These are phyloP conservation scores for Drosophila rellima DNA, from an alignment of 2,888 invertebrate species.

Conservation along the genomic window DNA sequence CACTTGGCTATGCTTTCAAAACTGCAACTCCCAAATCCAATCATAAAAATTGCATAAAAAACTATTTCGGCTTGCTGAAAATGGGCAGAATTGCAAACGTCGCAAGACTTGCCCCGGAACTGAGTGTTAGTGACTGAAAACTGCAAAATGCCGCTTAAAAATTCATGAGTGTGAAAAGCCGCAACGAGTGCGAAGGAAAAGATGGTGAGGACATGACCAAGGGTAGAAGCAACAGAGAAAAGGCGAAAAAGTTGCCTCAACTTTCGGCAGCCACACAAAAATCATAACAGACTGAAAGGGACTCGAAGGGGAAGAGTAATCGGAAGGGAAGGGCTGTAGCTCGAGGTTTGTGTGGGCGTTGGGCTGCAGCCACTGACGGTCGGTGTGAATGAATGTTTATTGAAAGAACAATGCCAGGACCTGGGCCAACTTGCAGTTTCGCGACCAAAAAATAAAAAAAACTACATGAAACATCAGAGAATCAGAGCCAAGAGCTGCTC, in stretches of 20 bases:
- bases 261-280: slow-evolving; percentile 51
- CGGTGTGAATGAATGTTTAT: slow-evolving; percentile 61
- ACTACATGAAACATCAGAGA: slow-evolving; percentile 42
- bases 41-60: slow-evolving; percentile 79
- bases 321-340: not conserved
- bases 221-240: slow-evolving; percentile 12
- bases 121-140: slow-evolving; percentile 68
- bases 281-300: slow-evolving; percentile 44
- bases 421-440: slow-evolving; percentile 13
- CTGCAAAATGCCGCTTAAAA: slow-evolving; percentile 76
- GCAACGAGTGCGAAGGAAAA: slow-evolving; percentile 47
- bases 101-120: slow-evolving; percentile 50
- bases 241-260: slow-evolving; percentile 41
- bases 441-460: slow-evolving; percentile 35
- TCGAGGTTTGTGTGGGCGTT: slow-evolving; percentile 22
- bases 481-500: slow-evolving; percentile 43
- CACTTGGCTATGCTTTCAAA: slow-evolving; percentile 33
- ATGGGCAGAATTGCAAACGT: slow-evolving; percentile 41
- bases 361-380: slow-evolving; percentile 26
- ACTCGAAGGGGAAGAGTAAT: not conserved
- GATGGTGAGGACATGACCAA: slow-evolving; percentile 1
- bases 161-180: slow-evolving; percentile 79
- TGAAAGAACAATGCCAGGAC: slow-evolving; percentile 54
- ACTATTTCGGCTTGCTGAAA: slow-evolving; percentile 70
- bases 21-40: slow-evolving; percentile 67